A percentile compares a stretch with the other conserved stretches of the same genome.
Conservation (phyloP, 2,113 vertebrate genomes). For the Ochotona princeps region DNA sequence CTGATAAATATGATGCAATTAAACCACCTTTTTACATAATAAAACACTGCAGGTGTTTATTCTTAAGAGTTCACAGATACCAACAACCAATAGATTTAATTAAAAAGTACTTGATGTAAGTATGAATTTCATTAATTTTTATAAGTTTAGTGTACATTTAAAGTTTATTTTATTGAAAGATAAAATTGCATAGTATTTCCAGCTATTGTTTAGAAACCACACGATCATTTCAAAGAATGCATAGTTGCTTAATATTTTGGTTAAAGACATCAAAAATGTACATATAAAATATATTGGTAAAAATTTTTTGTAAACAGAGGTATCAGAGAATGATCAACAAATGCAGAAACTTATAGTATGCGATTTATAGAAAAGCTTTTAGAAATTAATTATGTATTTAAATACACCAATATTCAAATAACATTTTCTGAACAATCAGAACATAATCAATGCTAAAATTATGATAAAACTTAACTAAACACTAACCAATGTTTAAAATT, state of each 20-base stretch:
- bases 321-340: background rate
- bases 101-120: conserved; percentile 87
- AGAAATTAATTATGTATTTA: background rate
- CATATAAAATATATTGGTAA: conserved; percentile 46
- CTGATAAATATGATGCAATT: conserved; percentile 91
- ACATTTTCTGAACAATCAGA: background rate
- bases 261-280: conserved; percentile 80
- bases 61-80: conserved; percentile 90
- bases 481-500: background rate
- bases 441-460: background rate
- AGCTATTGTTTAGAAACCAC: conserved; percentile 83
- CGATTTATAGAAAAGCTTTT: conserved; percentile 20
- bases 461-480: background rate
- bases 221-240: conserved; percentile 80
- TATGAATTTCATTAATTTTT: conserved; percentile 88
- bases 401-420: background rate
- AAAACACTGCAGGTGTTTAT: conserved; percentile 92
- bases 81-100: conserved; percentile 92
- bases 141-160: conserved; percentile 83
- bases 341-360: background rate
- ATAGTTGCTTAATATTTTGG: conserved; percentile 80
- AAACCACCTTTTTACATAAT: conserved; percentile 92
- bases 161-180: conserved; percentile 78
- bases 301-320: background rate
- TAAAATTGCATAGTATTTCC: conserved; percentile 70